Base-by-base conservation (phyloP, 2,113 vertebrate genomes). In the Heterochromis multidens region DNA sequence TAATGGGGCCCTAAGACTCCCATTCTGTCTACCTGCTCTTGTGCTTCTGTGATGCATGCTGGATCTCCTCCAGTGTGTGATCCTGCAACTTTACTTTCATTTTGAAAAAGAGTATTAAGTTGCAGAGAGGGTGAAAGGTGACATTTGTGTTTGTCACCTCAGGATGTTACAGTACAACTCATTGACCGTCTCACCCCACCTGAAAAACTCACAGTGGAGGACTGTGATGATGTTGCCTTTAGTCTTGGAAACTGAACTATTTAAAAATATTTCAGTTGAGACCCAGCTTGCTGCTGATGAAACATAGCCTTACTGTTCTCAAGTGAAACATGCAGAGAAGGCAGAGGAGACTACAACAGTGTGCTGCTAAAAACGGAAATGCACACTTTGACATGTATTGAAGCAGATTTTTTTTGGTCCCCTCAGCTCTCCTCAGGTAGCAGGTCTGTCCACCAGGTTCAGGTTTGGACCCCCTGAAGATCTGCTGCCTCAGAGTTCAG, bases 401-500 rank as follows among this genome's bases (percentile, higher is more conserved):
- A 72, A 49, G 25, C 25, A 72, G 14, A 72, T 62, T 4, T 83
- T n/a, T 49, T 72, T 31, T 81, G 23, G 16, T 84, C 16, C 70
- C 85, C 60, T 60, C 93, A 99, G 99, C 88, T 99, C 99, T 57
- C 99, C 99, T 56, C 99, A 99, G 95, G 99, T 99, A 46, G 97
- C 98, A 35, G 98, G 98, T 79, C 83, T 92, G 97, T 99, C 88
- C 96, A 95, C 98, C 89, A 95, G 98, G 33, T 99, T 99, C 94
- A 96, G 98, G 74, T 99, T 99, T 94, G 99, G 99, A 7, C 98
- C 98, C 83, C 98, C 98, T 84, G 99, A 99, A 88, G 98, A 99
- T 79, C 97, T 99, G 87, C 87, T 96, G 95, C 95, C 97, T 77
- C 98, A 98, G 65, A 95, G 97, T 0, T 97, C 97, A 87, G 97